Base-by-base conservation (phyloP, 30 jellyfish, hydroid and myxozoan genomes). In the Aurelia sp. region DNA sequence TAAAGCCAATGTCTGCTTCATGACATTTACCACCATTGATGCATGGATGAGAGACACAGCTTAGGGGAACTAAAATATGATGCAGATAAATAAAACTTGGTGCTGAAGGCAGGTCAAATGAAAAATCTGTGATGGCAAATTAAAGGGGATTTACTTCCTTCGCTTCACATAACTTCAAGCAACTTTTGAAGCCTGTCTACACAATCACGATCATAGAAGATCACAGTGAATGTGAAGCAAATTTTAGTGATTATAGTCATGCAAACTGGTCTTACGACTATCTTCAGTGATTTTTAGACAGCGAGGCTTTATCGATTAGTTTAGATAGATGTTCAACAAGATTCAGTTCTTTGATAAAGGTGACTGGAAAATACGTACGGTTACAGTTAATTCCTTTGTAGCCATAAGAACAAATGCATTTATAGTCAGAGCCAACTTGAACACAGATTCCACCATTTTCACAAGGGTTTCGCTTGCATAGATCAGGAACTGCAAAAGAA, bases 361-460 rank as follows among this genome's bases (percentile, higher is more conserved):
- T 44, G 13, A 44, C 16, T 44, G 55, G 55, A 44, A 44, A 44
- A 48, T 22, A 83, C 82, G 78, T 78, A 87, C 96, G 22, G 24
- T 66, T 91, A 74, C 98, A 93, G 81, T 93, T 88, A 40, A 89
- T 22, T 82, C 98, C 98, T 82, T 93, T 93, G 87, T 69, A 93
- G 4, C 98, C 98, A 76, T 93, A 93, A 2, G 97, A 72, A 67
- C 98, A 93, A 44, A 93, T 83, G 67, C 98, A 93, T 72, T 93
- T 93, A 84, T 93, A 93, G 35, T 93, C 98, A 61, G 93, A 84
- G 10, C 94, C 94, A 76, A 90, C 97, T 76, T 88, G 98, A 12
- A 93, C 92, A 51, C 98, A 93, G 63, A 87, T 72, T 19, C 97
- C 98, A 19, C 92, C 96, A 76, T 93, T 93, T 33, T 93, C 98